Conservation (phyloP, 2,888 invertebrate species). For the Dusona sp. region DNA sequence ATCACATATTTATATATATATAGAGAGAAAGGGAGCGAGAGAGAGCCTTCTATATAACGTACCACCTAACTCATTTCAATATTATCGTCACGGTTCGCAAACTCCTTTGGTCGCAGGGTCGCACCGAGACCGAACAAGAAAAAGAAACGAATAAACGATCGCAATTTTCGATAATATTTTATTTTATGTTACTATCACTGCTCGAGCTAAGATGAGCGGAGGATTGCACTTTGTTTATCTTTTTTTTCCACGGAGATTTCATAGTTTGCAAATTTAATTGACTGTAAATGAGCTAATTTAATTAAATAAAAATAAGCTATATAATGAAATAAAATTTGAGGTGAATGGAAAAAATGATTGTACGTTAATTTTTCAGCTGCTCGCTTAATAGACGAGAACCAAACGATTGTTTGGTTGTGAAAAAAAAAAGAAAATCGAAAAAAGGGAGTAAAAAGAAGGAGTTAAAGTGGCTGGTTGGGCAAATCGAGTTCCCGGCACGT, state of each 20-base stretch:
- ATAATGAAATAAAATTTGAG: background rate
- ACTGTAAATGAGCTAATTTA: background rate
- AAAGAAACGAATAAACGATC: constrained; percentile 37
- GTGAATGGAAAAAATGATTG: background rate
- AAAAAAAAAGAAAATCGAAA: background rate
- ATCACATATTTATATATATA: background rate
- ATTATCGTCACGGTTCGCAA: constrained; percentile 64
- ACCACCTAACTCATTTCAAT: constrained; percentile 27
- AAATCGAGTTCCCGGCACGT: constrained; percentile 71
- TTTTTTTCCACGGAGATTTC: background rate
- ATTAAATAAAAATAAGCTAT: background rate
- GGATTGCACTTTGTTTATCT: background rate
- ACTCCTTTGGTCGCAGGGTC: constrained; percentile 54
- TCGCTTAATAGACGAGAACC: constrained; percentile 12
- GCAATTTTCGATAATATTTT: constrained; percentile 38
- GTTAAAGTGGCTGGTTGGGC: constrained; percentile 33
- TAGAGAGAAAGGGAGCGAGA: background rate
- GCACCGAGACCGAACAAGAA: constrained; percentile 16
- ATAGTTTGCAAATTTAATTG: background rate
- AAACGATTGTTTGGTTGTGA: constrained; percentile 8
- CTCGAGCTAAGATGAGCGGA: background rate
- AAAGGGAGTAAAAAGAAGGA: background rate
- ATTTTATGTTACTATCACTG: constrained; percentile 35
- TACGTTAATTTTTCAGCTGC: constrained; percentile 22
- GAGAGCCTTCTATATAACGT: background rate